Evolutionary conservation across 1,140 invertebrate species (phyloP), one percentile per base, ranked within the genome.

Genomic region (Ceratina calcarata): DNA sequence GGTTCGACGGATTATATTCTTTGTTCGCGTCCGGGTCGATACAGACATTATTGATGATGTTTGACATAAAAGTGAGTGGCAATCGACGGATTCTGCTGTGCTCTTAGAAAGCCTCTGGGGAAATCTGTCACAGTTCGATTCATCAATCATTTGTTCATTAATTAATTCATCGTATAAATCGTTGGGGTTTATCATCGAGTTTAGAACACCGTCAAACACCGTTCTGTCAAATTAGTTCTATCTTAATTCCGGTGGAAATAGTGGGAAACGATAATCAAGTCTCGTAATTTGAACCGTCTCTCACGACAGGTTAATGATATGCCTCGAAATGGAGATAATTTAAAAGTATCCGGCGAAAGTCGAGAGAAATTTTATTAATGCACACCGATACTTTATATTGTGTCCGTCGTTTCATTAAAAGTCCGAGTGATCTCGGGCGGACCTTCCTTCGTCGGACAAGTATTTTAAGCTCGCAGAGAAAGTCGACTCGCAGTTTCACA

Each of bases 361-460:
- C 3, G 3, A n/a, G 61, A 65, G 77, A 65, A 65, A 78, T 73
- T 72, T 78, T 32, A 78, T 65, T 73, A 65, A 65, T 49, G 60
- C 13, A 15, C 6, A 12, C 13, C 16, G 27, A 65, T 64, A 71
- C 22, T 4, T 32, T 32, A 32, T 32, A 45, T 45, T 45, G 37
- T 51, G 32, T 20, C 20, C 13, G 3, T 78, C 18, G 45, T 20
- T 15, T 15, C 24, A 49, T 78, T 78, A 72, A 78, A 49, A 78
- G 0, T 1, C 12, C 0, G 16, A 16, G 6, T 32, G 24, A 61
- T 55, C 27, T 18, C 13, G n/a, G 0, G 4, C 27, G n/a, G 18
- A 57, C 15, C 10, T 13, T 27, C n/a, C 10, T 13, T 27, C n/a
- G 53, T 2, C 67, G 0, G 6, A 6, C 37, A 45, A 45, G 10